Evolutionary conservation across 2,888 invertebrate species (phyloP).

Genomic region (Cheilosia soror): DNA sequence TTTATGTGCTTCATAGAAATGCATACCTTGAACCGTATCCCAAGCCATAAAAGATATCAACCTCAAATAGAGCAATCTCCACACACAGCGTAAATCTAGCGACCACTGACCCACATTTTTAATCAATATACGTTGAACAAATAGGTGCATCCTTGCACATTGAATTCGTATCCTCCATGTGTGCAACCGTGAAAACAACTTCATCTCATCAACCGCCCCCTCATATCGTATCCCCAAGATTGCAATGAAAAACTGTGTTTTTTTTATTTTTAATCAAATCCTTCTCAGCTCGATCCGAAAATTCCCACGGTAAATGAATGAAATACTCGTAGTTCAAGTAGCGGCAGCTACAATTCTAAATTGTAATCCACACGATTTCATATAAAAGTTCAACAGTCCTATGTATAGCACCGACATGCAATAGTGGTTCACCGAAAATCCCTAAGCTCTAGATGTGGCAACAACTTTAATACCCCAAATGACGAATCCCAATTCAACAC

Average conservation of each 20-base stretch:
- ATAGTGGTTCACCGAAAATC: slow-evolving; percentile 49
- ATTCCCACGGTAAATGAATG: slow-evolving; percentile 56
- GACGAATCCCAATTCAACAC: slow-evolving; percentile 32
- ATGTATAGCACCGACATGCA: slow-evolving; percentile 18
- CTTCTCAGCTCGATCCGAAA: slow-evolving; percentile 37
- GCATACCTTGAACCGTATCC: too few species aligned
- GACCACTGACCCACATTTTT: slow-evolving; percentile 39
- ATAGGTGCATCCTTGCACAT: slow-evolving; percentile 7
- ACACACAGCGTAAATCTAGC: not conserved
- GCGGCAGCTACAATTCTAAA: slow-evolving; percentile 42
- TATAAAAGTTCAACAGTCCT: slow-evolving; percentile 19
- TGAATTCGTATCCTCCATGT: slow-evolving; percentile 20
- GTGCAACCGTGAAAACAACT: slow-evolving; percentile 25
- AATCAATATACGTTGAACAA: slow-evolving; percentile 18
- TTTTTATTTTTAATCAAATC: slow-evolving; percentile 57
- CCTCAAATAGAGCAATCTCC: not conserved
- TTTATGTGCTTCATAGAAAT: too few species aligned
- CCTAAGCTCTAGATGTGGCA: slow-evolving; percentile 56
- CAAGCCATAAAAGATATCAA: not conserved
- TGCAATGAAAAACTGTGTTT: slow-evolving; percentile 26
- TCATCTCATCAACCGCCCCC: slow-evolving; percentile 19
- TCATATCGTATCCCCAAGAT: not conserved
- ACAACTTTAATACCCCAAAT: slow-evolving; percentile 61
- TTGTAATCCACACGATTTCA: slow-evolving; percentile 57
- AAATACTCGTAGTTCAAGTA: slow-evolving; percentile 32